Conservation (phyloP, 2,888 invertebrate genomes). For the Limulus polyphemus region DNA sequence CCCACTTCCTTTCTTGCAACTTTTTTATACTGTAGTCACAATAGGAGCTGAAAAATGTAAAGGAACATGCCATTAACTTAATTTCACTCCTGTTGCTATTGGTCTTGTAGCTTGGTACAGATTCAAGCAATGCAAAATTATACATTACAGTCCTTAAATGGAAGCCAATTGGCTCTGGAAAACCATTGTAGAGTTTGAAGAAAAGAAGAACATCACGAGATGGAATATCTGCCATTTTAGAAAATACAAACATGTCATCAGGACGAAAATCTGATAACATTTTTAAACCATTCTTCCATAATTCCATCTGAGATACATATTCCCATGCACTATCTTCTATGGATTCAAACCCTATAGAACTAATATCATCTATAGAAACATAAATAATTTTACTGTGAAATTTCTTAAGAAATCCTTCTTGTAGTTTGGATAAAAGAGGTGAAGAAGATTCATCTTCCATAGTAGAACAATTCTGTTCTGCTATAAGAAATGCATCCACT, state of each 20-base stretch:
- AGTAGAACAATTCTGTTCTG: not conserved
- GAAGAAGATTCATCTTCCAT: too few species aligned
- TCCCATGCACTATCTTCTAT: too few species aligned
- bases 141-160: constrained; percentile 5
- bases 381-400: not conserved
- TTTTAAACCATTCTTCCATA: constrained; percentile 16
- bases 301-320: not conserved
- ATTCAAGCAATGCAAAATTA: too few species aligned
- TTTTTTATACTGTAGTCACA: too few species aligned
- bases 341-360: not conserved
- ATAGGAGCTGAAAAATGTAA: too few species aligned
- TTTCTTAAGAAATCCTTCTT: not conserved
- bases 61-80: too few species aligned
- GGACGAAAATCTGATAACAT: constrained; percentile 23
- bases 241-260: constrained; percentile 20
- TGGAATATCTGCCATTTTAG: constrained; percentile 37
- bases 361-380: not conserved
- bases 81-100: too few species aligned
- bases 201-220: constrained; percentile 50
- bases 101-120: too few species aligned
- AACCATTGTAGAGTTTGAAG: constrained; percentile 53
- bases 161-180: constrained; percentile 44
- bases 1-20: too few species aligned
- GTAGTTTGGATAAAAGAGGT: too few species aligned
- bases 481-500: constrained; percentile 14